These are phyloP conservation scores for Raja brachyura DNA, from an alignment of 2,113 vertebrate genomes.

Conservation along the genomic window DNA sequence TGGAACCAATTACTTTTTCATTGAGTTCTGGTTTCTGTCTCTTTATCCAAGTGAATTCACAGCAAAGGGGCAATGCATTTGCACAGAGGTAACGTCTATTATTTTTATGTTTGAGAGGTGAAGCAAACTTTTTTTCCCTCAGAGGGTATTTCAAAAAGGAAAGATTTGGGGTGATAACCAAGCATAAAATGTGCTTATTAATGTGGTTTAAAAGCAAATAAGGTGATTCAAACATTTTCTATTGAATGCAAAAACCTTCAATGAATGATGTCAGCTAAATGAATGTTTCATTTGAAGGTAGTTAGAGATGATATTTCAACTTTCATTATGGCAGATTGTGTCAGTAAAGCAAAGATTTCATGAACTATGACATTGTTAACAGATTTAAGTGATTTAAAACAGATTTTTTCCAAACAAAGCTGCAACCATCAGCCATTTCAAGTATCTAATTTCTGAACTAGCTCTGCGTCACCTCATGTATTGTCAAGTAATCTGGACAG, in stretches of 20 bases:
- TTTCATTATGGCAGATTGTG: not conserved
- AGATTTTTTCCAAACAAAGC: not conserved
- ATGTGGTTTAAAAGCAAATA: not conserved
- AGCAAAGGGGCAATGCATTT: not conserved
- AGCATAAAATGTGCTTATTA: not conserved
- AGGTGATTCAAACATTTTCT: not conserved
- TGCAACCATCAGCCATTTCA: not conserved
- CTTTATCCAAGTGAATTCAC: constrained; percentile 20
- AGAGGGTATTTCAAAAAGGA: not conserved
- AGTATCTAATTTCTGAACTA: not conserved
- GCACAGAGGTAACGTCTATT: not conserved
- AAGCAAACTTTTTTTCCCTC: not conserved
- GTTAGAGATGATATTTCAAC: not conserved
- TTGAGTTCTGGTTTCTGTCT: constrained; percentile 22
- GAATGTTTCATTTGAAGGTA: constrained; percentile 2
- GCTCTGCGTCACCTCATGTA: not conserved
- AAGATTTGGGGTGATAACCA: not conserved
- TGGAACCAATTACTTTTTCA: constrained; percentile 34
- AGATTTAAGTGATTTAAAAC: constrained; percentile 16
- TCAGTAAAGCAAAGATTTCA: not conserved
- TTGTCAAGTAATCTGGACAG: not conserved
- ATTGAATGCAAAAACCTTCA: constrained; percentile 9
- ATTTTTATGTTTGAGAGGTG: constrained; percentile 25
- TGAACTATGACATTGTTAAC: constrained; percentile 19
- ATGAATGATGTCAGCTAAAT: not conserved